These are phyloP conservation scores for Miopithecus talapoin DNA, from an alignment of 2,797 vertebrate genomes.

Conservation along the genomic window DNA sequence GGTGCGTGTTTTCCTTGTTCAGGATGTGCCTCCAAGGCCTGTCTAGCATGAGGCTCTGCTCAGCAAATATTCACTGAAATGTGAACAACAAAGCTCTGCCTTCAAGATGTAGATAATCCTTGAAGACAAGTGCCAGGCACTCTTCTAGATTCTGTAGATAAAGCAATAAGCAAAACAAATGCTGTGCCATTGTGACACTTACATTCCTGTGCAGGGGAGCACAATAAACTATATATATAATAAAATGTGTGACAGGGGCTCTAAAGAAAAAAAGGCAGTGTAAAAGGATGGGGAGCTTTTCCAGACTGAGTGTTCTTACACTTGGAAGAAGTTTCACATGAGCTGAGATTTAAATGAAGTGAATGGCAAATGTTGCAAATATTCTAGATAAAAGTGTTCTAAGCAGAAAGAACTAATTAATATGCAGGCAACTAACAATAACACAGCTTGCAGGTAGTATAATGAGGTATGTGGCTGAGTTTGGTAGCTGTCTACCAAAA, in stretches of 20 bases:
- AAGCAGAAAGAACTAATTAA: neutral
- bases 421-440: neutral
- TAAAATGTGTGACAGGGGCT: accelerated
- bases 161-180: neutral
- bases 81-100: neutral
- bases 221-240: neutral
- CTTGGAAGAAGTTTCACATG: neutral
- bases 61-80: neutral
- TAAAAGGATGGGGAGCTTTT: neutral
- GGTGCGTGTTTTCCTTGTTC: neutral
- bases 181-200: neutral
- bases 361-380: neutral
- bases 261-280: neutral
- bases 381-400: neutral
- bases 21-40: neutral
- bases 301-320: neutral
- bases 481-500: neutral
- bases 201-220: neutral
- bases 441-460: neutral
- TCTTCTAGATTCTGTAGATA: neutral
- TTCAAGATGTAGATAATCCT: neutral
- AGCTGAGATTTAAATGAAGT: neutral
- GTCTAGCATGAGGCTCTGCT: neutral
- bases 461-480: neutral
- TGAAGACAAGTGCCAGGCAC: neutral